Conservation (phyloP, 2,113 vertebrate genomes). For the Shinisaurus crocodilurus region DNA sequence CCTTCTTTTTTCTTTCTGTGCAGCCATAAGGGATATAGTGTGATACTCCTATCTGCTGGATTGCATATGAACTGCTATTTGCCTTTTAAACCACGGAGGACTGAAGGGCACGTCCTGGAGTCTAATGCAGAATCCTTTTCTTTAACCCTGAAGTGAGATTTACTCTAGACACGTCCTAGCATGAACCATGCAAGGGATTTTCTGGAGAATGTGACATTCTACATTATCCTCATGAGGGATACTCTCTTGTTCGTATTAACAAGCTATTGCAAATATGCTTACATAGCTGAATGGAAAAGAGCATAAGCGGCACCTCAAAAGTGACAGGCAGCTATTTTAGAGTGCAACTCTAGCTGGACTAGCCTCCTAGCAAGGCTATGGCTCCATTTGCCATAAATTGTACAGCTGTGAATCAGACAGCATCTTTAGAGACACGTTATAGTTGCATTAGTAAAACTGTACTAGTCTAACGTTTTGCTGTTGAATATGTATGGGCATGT, state of each 20-base stretch:
- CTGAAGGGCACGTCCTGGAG: not conserved
- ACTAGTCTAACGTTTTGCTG: not conserved
- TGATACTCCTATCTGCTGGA: not conserved
- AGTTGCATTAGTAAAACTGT: not conserved
- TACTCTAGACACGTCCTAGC: not conserved
- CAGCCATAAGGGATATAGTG: not conserved
- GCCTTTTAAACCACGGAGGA: not conserved
- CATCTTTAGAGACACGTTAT: not conserved
- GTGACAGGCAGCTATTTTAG: not conserved
- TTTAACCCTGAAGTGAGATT: not conserved
- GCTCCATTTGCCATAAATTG: not conserved
- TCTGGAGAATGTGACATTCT: not conserved
- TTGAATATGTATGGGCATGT: conserved; percentile 11
- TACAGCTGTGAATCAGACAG: not conserved
- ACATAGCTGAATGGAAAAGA: not conserved
- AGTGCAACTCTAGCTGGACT: not conserved
- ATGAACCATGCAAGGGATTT: not conserved
- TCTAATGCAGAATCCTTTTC: not conserved
- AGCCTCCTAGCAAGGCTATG: not conserved
- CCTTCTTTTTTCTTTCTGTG: not conserved
- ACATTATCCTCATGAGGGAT: not conserved
- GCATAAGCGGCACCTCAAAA: not conserved
- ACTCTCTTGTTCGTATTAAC: not conserved
- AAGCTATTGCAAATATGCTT: not conserved
- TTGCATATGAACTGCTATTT: not conserved